These are phyloP conservation scores for Drosophila robusta DNA, from an alignment of 2,888 invertebrate genomes.

Conservation along the genomic window DNA sequence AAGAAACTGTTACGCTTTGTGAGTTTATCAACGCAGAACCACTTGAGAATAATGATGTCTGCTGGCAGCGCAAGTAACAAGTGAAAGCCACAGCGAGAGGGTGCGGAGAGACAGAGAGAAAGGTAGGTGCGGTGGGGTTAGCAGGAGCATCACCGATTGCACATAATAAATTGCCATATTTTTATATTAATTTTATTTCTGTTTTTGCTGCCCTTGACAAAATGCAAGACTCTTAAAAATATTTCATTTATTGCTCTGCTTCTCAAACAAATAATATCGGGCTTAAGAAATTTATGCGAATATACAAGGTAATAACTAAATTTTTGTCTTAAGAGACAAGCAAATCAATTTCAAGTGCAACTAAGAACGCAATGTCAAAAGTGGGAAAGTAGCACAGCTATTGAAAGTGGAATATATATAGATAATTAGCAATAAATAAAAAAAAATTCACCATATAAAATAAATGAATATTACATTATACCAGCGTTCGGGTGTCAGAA, in stretches of 20 bases:
- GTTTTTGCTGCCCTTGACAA: slow-evolving; percentile 32
- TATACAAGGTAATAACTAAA: slow-evolving; percentile 14
- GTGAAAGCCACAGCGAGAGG: slow-evolving; percentile 25
- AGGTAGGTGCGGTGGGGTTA: not conserved
- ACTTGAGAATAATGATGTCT: slow-evolving; percentile 78
- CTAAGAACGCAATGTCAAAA: too few species aligned
- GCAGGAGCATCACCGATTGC: slow-evolving; percentile 5
- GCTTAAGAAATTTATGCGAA: slow-evolving; percentile 9
- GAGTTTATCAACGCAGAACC: slow-evolving; percentile 73
- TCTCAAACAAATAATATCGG: slow-evolving; percentile 17
- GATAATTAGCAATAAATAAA: too few species aligned
- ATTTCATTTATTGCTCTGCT: slow-evolving; percentile 27
- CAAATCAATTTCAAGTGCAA: slow-evolving; percentile 9
- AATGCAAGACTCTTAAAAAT: slow-evolving; percentile 28
- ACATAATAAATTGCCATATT: slow-evolving; percentile 44
- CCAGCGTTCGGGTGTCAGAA: too few species aligned
- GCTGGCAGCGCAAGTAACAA: slow-evolving; percentile 44
- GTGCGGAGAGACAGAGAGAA: not conserved
- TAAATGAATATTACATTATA: too few species aligned
- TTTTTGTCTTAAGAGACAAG: not conserved
- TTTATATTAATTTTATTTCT: slow-evolving; percentile 55
- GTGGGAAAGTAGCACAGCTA: too few species aligned
- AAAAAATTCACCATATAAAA: too few species aligned
- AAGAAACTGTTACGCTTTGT: slow-evolving; percentile 58
- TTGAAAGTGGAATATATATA: too few species aligned